Conservation (phyloP, 2,888 invertebrate genomes). For the Diaphora mendica region DNA sequence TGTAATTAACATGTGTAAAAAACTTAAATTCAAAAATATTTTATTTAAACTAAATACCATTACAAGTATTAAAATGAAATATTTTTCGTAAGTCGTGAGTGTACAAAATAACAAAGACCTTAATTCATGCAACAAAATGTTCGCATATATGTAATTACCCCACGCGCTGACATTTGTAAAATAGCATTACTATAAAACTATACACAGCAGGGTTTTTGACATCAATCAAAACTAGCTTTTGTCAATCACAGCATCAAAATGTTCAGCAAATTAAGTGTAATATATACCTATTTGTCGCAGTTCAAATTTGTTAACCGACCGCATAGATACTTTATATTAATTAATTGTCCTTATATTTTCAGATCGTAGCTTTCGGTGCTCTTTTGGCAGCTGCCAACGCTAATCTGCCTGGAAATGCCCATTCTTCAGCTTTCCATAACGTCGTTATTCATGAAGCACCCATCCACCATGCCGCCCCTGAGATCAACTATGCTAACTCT, state of each 20-base stretch:
- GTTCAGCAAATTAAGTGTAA: slow-evolving; percentile 58
- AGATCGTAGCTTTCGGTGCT: slow-evolving; percentile 45
- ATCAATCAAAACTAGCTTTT: slow-evolving; percentile 52
- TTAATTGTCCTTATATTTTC: neutral
- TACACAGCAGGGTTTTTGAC: slow-evolving; percentile 33
- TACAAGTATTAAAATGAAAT: too few species aligned
- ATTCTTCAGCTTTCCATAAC: slow-evolving; percentile 46
- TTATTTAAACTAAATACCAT: too few species aligned
- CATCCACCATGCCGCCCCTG: slow-evolving; percentile 31
- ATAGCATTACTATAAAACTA: slow-evolving; percentile 57
- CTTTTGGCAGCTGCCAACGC: slow-evolving; percentile 65
- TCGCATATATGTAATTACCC: slow-evolving; percentile 38
- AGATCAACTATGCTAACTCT: slow-evolving; percentile 55
- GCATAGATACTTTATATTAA: neutral
- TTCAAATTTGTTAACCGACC: neutral
- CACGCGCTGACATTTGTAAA: slow-evolving; percentile 30
- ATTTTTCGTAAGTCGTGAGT: too few species aligned
- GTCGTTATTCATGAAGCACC: slow-evolving; percentile 49
- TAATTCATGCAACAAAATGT: slow-evolving; percentile 26
- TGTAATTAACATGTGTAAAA: too few species aligned
- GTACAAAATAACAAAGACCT: too few species aligned
- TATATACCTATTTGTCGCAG: neutral
- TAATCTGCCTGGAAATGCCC: slow-evolving; percentile 53
- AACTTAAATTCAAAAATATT: too few species aligned
- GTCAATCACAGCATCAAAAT: slow-evolving; percentile 47